Evolutionary conservation across 2,113 vertebrate genomes (phyloP).

Genomic region (Anthoscopus minutus): DNA sequence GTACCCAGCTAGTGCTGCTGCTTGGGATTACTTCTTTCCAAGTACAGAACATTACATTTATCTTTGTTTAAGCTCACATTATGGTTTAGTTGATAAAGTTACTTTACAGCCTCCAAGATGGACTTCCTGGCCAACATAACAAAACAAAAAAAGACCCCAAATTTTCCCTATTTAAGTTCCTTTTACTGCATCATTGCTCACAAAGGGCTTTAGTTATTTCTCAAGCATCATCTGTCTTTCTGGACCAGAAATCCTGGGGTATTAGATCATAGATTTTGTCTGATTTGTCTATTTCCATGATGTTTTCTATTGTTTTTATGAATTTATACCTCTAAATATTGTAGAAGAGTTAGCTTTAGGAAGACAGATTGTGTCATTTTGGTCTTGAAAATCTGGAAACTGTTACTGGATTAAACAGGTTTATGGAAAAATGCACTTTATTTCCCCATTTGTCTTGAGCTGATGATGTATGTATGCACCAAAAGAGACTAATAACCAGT

Average conservation of each 20-base stretch:
- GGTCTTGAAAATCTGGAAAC: conserved; percentile 33
- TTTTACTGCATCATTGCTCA: background rate
- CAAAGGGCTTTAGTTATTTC: background rate
- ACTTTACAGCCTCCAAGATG: background rate
- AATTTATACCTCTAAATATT: background rate
- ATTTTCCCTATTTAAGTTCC: background rate
- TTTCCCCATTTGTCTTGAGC: background rate
- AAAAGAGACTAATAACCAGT: background rate
- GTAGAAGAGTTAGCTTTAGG: background rate
- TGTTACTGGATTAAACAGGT: background rate
- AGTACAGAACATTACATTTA: background rate
- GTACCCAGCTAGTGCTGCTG: background rate
- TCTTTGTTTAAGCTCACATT: background rate
- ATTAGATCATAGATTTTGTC: background rate
- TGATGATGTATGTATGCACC: background rate
- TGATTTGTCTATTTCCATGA: background rate
- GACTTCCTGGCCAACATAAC: background rate
- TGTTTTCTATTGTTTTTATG: background rate
- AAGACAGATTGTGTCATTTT: background rate
- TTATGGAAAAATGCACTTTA: background rate
- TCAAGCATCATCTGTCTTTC: background rate
- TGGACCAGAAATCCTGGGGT: background rate
- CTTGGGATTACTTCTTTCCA: background rate
- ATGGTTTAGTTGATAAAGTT: background rate
- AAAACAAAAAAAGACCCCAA: background rate